Conservation (phyloP, 2,113 vertebrate species). For the Isichthys henryi region DNA sequence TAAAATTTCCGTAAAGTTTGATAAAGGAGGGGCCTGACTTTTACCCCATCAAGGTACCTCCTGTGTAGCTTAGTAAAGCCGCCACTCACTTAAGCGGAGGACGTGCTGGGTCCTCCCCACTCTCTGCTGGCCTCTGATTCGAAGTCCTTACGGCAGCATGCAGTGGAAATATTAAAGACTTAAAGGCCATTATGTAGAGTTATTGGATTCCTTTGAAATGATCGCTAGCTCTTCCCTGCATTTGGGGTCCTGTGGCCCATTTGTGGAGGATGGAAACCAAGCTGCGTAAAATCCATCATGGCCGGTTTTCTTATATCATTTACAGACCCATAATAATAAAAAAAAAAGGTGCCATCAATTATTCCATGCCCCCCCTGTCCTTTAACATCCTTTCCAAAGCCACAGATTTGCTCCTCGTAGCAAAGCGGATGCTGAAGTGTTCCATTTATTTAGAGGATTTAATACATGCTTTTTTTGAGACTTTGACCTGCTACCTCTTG, state of each 20-base stretch:
- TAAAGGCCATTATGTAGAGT: neutral
- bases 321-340: neutral
- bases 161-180: conserved; percentile 5
- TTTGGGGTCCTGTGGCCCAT: neutral
- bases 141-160: neutral
- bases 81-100: neutral
- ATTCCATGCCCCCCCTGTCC: neutral
- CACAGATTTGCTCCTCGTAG: neutral
- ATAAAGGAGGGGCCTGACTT: neutral
- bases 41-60: neutral
- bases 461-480: neutral
- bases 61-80: neutral
- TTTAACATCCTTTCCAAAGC: neutral
- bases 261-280: neutral
- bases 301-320: neutral
- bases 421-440: neutral
- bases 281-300: neutral
- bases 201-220: conserved; percentile 1
- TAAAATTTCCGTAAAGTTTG: neutral
- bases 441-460: neutral
- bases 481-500: neutral
- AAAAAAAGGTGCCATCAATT: neutral
- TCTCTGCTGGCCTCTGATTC: neutral
- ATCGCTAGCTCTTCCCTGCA: neutral
- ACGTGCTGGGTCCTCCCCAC: neutral